Conservation (phyloP, 1,140 invertebrate species). For the Papilio dardanus region DNA sequence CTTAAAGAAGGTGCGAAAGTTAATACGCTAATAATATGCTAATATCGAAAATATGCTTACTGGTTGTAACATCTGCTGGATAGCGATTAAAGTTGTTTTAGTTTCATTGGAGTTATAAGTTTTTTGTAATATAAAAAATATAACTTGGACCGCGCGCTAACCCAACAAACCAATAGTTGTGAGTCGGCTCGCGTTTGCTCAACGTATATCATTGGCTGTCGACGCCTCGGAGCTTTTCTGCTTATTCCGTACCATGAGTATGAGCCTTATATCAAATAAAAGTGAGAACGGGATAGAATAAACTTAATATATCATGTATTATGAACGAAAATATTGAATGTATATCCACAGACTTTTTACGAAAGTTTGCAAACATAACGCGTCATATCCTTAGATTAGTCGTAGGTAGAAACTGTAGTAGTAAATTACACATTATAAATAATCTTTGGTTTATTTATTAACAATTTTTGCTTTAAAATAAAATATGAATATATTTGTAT, state of each 20-base stretch:
- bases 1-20: no score
- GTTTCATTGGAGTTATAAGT: no score
- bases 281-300: slow-evolving; percentile 44
- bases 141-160: slow-evolving; percentile 47
- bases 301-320: slow-evolving; percentile 37
- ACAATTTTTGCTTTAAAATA: not conserved
- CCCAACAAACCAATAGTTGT: slow-evolving; percentile 67
- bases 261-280: slow-evolving; percentile 49
- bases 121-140: not conserved
- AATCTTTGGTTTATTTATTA: not conserved
- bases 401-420: not conserved
- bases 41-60: no score
- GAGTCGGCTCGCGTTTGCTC: slow-evolving; percentile 75
- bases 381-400: slow-evolving; percentile 1
- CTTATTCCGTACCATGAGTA: slow-evolving; percentile 56
- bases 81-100: no score
- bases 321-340: slow-evolving; percentile 9
- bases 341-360: not conserved
- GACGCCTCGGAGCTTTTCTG: slow-evolving; percentile 64
- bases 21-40: no score
- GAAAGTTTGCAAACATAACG: not conserved
- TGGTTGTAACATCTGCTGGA: no score
- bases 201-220: slow-evolving; percentile 77
- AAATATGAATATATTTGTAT: not conserved
- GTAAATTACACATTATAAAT: not conserved